These are phyloP conservation scores for Turritopsis rubra DNA, from an alignment of 30 jellyfish, hydroid and myxozoan genomes.

Conservation along the genomic window DNA sequence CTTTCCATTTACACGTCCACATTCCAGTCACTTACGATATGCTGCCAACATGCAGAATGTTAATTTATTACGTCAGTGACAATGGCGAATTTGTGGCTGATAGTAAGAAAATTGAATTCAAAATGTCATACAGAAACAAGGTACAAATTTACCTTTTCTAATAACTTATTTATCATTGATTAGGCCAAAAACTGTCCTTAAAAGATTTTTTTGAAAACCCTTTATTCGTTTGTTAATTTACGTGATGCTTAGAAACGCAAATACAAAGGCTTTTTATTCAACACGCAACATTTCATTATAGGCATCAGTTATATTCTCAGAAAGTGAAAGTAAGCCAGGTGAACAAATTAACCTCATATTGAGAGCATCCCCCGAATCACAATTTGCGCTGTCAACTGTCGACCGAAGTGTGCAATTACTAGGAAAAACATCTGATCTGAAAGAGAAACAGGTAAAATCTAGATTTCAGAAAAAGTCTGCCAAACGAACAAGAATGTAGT, in stretches of 20 bases:
- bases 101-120: background rate
- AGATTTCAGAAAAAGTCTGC: background rate
- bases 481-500: too few species aligned
- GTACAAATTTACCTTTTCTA: too few species aligned
- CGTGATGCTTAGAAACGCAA: too few species aligned
- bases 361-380: slow-evolving; percentile 81
- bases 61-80: background rate
- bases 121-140: slow-evolving; percentile 10
- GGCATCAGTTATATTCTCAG: slow-evolving; percentile 59
- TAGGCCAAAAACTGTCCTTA: background rate
- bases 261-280: too few species aligned
- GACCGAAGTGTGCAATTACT: slow-evolving; percentile 86
- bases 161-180: background rate
- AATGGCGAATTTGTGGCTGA: slow-evolving; percentile 21
- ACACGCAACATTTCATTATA: background rate
- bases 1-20: background rate
- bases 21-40: background rate
- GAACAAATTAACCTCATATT: slow-evolving; percentile 49
- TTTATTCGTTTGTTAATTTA: background rate
- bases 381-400: slow-evolving; percentile 76
- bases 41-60: slow-evolving; percentile 7
- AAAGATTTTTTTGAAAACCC: background rate
- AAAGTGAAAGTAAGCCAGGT: slow-evolving; percentile 69
- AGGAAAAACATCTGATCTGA: slow-evolving; percentile 62
- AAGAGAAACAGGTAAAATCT: slow-evolving; percentile 45